Evolutionary conservation across 2,888 invertebrate species (phyloP).

Genomic region (Ecdyonurus torrentis): DNA sequence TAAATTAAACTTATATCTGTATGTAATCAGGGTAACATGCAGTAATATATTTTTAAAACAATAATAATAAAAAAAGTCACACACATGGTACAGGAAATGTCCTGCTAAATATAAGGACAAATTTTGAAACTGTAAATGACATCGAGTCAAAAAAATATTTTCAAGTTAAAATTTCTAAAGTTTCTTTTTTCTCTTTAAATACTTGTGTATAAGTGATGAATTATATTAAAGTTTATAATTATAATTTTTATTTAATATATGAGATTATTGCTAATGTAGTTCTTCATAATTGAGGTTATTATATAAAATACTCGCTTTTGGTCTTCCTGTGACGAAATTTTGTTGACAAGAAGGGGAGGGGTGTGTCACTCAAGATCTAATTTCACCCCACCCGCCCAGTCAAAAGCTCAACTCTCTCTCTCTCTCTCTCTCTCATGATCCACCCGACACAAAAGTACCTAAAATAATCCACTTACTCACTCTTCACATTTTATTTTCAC

Average conservation of each 20-base stretch:
- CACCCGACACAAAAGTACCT: not conserved
- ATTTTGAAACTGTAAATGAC: not conserved
- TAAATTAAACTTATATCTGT: too few relatives aligned
- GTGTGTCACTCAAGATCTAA: slow-evolving; percentile 9
- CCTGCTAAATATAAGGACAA: not conserved
- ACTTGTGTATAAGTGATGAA: too few relatives aligned
- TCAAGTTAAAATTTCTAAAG: too few relatives aligned
- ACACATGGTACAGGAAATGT: not conserved
- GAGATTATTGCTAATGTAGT: too few relatives aligned
- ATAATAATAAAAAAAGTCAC: too few relatives aligned
- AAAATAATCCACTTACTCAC: not conserved
- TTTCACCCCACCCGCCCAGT: slow-evolving; percentile 6
- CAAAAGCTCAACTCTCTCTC: not conserved
- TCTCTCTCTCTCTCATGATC: not conserved
- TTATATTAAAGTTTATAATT: too few relatives aligned
- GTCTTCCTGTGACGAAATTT: not conserved
- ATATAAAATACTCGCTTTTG: too few relatives aligned
- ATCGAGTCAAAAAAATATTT: not conserved
- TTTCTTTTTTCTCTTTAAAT: too few relatives aligned
- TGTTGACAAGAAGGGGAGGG: slow-evolving; percentile 1
- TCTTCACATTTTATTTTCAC: not conserved
- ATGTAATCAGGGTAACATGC: too few relatives aligned
- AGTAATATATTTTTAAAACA: too few relatives aligned
- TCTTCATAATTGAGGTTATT: too few relatives aligned
- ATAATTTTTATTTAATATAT: too few relatives aligned